phyloP scores from a whole-genome alignment of 92 coral and sea anemone species.

The Actinostola sp. region DNA sequence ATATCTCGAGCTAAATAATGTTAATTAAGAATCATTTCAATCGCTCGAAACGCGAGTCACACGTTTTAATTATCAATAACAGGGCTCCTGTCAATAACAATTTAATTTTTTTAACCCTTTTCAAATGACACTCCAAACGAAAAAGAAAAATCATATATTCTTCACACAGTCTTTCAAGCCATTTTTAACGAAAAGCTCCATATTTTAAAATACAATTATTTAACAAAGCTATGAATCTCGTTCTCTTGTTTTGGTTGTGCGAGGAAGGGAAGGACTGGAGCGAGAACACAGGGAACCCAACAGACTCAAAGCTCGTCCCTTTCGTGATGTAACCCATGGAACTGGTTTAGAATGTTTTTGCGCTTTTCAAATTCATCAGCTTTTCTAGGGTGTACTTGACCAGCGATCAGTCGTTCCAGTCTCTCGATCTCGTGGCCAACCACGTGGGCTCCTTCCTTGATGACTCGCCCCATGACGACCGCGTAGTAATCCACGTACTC shows the following conservation, averaged over 20 bases:
- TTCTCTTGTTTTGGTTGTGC: background rate
- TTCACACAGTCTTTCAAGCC: background rate
- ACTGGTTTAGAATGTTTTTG: conserved; percentile 86
- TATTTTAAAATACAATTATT: background rate
- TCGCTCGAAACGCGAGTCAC: too few species aligned
- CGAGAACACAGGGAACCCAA: too few species aligned
- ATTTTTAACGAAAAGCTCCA: background rate
- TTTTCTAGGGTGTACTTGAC: conserved; percentile 89
- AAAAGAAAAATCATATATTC: too few species aligned
- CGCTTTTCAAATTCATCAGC: conserved; percentile 90
- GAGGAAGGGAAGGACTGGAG: background rate
- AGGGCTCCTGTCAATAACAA: too few species aligned
- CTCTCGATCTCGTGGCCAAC: conserved; percentile 77
- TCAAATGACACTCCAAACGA: too few species aligned
- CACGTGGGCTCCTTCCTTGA: conserved; percentile 70
- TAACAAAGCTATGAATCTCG: background rate
- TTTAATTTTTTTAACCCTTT: too few species aligned
- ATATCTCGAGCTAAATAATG: too few species aligned
- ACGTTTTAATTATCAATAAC: too few species aligned
- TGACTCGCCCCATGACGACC: conserved; percentile 72
- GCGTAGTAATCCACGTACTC: conserved; percentile 80
- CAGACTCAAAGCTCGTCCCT: conserved; percentile 80
- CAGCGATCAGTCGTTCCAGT: conserved; percentile 87
- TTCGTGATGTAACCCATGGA: conserved; percentile 80
- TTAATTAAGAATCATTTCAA: too few species aligned